Conservation (phyloP, 2,888 invertebrate genomes). For the Drosophila birchii region DNA sequence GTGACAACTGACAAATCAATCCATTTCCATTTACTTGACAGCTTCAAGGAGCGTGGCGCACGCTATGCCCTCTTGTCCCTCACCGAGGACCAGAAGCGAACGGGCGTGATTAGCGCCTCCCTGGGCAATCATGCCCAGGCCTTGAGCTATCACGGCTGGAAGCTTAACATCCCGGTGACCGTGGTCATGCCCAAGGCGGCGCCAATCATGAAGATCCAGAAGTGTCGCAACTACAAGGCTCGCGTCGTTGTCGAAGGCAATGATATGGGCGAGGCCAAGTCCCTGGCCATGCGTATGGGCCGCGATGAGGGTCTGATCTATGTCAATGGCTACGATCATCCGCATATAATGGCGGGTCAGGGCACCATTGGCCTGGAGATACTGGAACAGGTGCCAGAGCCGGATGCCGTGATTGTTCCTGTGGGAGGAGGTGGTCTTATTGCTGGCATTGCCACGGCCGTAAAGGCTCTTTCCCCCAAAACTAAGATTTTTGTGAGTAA, state of each 20-base stretch:
- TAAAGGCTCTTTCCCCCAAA: constrained; percentile 93
- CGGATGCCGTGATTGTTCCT: constrained; percentile 96
- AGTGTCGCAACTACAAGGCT: constrained; percentile 93
- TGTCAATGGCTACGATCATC: constrained; percentile 98
- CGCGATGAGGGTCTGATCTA: constrained; percentile 90
- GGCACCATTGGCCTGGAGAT: constrained; percentile 97
- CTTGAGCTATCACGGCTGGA: constrained; percentile 91
- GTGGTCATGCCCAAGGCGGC: constrained; percentile 98
- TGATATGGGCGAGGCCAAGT: constrained; percentile 94
- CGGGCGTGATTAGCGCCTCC: constrained; percentile 96
- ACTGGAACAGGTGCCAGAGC: constrained; percentile 93
- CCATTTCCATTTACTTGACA: constrained; percentile 77
- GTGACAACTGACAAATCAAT: constrained; percentile 19
- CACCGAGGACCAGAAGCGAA: constrained; percentile 88
- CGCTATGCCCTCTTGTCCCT: constrained; percentile 93
- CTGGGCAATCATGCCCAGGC: constrained; percentile 96
- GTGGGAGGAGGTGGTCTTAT: constrained; percentile 96
- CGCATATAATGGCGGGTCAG: constrained; percentile 97
- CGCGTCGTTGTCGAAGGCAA: constrained; percentile 90
- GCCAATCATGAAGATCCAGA: constrained; percentile 97
- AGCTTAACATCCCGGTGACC: constrained; percentile 89
- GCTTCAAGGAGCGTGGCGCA: constrained; percentile 98
- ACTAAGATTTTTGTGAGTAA: constrained; percentile 93
- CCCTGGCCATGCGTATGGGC: constrained; percentile 90
- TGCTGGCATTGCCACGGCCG: constrained; percentile 95